Conservation (phyloP, 2,797 vertebrate species). For the Pangasius krempfi region DNA sequence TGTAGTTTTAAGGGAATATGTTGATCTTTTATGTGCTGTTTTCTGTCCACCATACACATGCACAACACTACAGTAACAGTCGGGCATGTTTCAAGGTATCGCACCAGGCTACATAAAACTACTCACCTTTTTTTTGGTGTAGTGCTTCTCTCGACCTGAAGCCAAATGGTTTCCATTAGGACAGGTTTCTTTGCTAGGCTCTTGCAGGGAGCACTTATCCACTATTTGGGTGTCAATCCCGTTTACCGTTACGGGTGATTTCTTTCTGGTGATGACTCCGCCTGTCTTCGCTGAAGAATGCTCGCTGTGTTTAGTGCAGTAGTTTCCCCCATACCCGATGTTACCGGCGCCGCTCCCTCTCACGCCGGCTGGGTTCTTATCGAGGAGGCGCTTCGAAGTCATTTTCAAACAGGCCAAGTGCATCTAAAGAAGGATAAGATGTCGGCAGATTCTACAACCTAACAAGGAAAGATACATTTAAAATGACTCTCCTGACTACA, state of each 20-base stretch:
- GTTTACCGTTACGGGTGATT: constrained; percentile 56
- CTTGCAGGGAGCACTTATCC: constrained; percentile 64
- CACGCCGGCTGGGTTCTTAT: constrained; percentile 68
- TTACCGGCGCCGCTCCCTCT: constrained; percentile 65
- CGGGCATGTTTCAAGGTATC: not conserved
- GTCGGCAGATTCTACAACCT: constrained; percentile 70
- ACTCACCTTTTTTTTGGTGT: constrained; percentile 77
- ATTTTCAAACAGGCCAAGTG: constrained; percentile 68
- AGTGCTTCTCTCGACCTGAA: constrained; percentile 63
- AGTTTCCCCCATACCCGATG: constrained; percentile 62
- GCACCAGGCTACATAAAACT: not conserved
- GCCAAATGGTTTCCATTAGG: constrained; percentile 62
- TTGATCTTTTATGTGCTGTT: not conserved
- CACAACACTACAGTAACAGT: not conserved
- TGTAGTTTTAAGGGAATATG: not conserved
- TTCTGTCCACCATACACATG: not conserved
- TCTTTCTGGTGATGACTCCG: constrained; percentile 61
- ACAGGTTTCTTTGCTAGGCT: constrained; percentile 58
- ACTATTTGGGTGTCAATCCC: constrained; percentile 64
- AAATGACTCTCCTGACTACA: constrained; percentile 67
- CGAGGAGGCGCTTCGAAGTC: constrained; percentile 76
- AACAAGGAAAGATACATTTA: constrained; percentile 77
- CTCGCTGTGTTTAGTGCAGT: constrained; percentile 64
- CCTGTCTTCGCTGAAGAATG: constrained; percentile 60
- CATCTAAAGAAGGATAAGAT: constrained; percentile 73